Percentiles rank a stretch among this genome's conserved stretches.
phyloP scores from a whole-genome alignment of 1,140 invertebrate genomes.

The Grapholita molesta region DNA sequence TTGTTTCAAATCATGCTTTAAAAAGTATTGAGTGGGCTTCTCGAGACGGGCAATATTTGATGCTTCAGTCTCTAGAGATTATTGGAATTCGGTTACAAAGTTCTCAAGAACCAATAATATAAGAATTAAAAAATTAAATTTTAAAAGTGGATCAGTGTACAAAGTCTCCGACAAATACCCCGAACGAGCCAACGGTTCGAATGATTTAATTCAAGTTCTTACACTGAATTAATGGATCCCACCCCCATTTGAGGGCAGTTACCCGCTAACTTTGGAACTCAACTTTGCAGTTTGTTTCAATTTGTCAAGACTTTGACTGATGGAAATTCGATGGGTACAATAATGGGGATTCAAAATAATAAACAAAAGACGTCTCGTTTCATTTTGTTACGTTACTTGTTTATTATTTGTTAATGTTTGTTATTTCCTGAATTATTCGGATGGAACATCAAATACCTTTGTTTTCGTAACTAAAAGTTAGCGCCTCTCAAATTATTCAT shows the following conservation, averaged over 20 bases:
- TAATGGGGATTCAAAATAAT: slow-evolving; percentile 44
- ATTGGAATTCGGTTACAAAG: neutral
- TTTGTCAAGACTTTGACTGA: slow-evolving; percentile 58
- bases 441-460: slow-evolving; percentile 22
- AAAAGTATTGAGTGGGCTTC: slow-evolving; percentile 11
- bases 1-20: slow-evolving; percentile 10
- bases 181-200: slow-evolving; percentile 43
- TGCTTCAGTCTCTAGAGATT: neutral
- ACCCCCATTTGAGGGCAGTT: slow-evolving; percentile 51
- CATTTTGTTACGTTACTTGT: slow-evolving; percentile 12
- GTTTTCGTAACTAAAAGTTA: slow-evolving; percentile 13
- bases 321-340: slow-evolving; percentile 61
- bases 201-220: slow-evolving; percentile 63
- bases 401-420: slow-evolving; percentile 17
- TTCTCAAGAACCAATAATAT: neutral
- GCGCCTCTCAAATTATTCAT: slow-evolving; percentile 10
- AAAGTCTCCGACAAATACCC: slow-evolving; percentile 32
- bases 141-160: slow-evolving; percentile 21
- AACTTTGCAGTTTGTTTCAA: slow-evolving; percentile 69
- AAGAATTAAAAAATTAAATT: slow-evolving; percentile 8
- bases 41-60: neutral
- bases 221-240: slow-evolving; percentile 61
- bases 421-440: slow-evolving; percentile 17
- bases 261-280: slow-evolving; percentile 47
- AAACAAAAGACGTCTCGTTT: slow-evolving; percentile 37